Evolutionary conservation across 2,113 vertebrate species (phyloP).

Genomic region (Neotragus pygmaeus): DNA sequence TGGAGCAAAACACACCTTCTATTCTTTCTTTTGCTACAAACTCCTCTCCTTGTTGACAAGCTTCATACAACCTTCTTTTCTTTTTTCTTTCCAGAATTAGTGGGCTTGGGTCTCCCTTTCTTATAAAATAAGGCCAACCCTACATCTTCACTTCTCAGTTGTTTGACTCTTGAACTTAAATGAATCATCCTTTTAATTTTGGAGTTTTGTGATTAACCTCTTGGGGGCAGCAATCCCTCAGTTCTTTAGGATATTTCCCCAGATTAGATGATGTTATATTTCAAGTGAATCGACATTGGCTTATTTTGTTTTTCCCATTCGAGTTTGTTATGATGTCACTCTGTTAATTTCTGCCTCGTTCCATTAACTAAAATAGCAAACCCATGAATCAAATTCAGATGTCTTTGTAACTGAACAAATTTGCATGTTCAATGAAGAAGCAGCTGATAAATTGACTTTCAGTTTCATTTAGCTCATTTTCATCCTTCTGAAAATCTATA

Average conservation of each 20-base stretch:
- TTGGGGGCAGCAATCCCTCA: conserved; percentile 74
- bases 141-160: not conserved
- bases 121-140: not conserved
- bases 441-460: not conserved
- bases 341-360: not conserved
- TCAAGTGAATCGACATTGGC: not conserved
- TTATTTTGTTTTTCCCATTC: not conserved
- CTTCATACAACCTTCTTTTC: not conserved
- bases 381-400: not conserved
- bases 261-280: not conserved
- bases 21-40: not conserved
- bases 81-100: not conserved
- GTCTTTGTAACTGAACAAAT: not conserved
- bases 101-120: not conserved
- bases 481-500: not conserved
- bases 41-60: not conserved
- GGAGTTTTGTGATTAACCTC: conserved; percentile 59
- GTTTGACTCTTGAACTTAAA: not conserved
- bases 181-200: not conserved
- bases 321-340: not conserved
- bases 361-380: not conserved
- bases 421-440: not conserved
- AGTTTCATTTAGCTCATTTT: conserved; percentile 4
- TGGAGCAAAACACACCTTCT: not conserved
- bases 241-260: not conserved